These are phyloP conservation scores for Pardalotus punctatus DNA, from an alignment of 2,113 vertebrate species.

Conservation along the genomic window DNA sequence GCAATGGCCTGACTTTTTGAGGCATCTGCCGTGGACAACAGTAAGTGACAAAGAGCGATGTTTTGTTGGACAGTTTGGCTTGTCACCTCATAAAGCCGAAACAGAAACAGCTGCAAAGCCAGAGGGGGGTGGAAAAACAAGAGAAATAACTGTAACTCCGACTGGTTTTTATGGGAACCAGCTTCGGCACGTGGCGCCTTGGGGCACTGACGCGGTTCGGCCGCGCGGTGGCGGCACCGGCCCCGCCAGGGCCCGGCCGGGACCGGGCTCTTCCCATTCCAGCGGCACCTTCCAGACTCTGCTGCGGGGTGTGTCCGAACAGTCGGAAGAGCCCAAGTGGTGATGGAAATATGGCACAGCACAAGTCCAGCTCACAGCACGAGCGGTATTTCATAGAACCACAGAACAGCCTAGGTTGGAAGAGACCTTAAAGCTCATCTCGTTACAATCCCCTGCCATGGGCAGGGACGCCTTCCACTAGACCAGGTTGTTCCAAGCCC, in stretches of 20 bases:
- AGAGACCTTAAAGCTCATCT: neutral
- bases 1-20: neutral
- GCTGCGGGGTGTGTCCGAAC: too few species aligned
- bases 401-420: neutral
- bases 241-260: neutral
- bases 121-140: neutral
- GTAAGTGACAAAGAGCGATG: neutral
- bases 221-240: constrained; percentile 52
- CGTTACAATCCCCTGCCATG: neutral
- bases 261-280: neutral
- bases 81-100: neutral
- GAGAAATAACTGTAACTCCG: neutral
- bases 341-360: neutral
- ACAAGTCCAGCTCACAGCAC: neutral
- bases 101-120: neutral
- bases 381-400: neutral
- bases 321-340: neutral
- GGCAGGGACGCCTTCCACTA: neutral
- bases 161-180: neutral
- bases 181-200: neutral
- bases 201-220: neutral
- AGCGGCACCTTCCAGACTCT: neutral
- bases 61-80: neutral
- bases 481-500: neutral
- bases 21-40: neutral